Percentiles rank a stretch among this genome's conserved stretches.
These are phyloP conservation scores for Dolichomitus sp. DNA, from an alignment of 2,888 invertebrate species.

Conservation along the genomic window DNA sequence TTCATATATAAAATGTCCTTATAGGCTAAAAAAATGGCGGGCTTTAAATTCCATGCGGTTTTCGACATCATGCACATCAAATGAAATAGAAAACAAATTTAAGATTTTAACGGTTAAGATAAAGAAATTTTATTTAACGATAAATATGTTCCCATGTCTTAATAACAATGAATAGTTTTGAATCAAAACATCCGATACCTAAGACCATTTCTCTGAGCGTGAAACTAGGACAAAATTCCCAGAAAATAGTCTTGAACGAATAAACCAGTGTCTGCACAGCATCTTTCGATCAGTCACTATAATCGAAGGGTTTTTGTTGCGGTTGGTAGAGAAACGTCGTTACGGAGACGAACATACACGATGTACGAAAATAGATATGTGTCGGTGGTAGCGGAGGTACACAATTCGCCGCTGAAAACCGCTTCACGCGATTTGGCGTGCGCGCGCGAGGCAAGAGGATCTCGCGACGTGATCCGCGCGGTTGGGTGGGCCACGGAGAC, in stretches of 20 bases:
- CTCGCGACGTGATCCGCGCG: slow-evolving; percentile 55
- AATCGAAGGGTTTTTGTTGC: slow-evolving; percentile 62
- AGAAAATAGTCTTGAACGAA: background rate
- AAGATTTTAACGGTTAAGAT: too few species aligned
- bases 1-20: slow-evolving; percentile 80
- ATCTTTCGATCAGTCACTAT: slow-evolving; percentile 16
- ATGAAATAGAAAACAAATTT: too few species aligned
- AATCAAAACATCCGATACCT: too few species aligned
- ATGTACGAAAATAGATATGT: slow-evolving; percentile 56
- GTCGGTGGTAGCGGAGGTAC: slow-evolving; percentile 5
- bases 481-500: slow-evolving; percentile 75
- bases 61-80: too few species aligned
- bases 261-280: background rate
- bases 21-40: background rate
- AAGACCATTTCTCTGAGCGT: too few species aligned
- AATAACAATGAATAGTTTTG: background rate
- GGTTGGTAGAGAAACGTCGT: slow-evolving; percentile 47
- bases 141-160: background rate
- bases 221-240: background rate
- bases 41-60: too few species aligned
- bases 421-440: slow-evolving; percentile 33
- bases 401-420: slow-evolving; percentile 43
- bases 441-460: slow-evolving; percentile 41
- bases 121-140: background rate
- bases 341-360: slow-evolving; percentile 16